phyloP scores from a whole-genome alignment of 2,113 vertebrate species.

The Argyrosomus japonicus region DNA sequence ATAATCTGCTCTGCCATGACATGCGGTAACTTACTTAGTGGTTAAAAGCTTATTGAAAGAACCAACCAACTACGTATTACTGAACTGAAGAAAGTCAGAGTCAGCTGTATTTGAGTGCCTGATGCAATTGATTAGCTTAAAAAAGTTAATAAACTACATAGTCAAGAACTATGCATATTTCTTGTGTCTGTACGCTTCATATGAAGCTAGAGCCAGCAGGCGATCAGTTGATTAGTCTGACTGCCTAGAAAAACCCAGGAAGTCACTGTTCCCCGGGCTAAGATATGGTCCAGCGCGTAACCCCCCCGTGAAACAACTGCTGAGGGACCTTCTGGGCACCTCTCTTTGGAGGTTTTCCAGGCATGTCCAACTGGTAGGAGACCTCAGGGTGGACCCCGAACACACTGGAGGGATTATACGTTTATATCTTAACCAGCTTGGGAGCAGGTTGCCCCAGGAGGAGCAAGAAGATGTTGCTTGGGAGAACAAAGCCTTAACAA shows the following conservation, averaged over 20 bases:
- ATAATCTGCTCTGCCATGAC: too few relatives aligned
- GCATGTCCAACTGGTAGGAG: not conserved
- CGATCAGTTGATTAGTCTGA: not conserved
- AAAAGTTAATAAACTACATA: not conserved
- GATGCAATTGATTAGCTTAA: not conserved
- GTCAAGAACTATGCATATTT: not conserved
- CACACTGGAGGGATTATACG: not conserved
- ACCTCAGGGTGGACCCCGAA: not conserved
- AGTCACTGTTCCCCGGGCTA: not conserved
- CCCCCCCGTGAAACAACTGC: not conserved
- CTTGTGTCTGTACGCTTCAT: not conserved
- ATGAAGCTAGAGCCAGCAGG: not conserved
- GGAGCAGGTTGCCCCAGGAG: not conserved
- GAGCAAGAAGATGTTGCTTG: not conserved
- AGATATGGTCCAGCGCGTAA: not conserved
- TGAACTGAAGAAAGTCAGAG: not conserved
- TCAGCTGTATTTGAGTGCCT: not conserved
- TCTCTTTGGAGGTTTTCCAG: not conserved
- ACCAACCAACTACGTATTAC: not conserved
- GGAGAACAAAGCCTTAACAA: not conserved
- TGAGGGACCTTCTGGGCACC: not conserved
- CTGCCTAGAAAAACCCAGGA: not conserved
- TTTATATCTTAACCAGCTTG: not conserved
- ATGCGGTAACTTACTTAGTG: too few relatives aligned
- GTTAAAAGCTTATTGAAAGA: not conserved